Percentiles rank a stretch among this genome's conserved stretches.
Conservation (phyloP, 2,113 vertebrate species). For the Mesitornis unicolor region DNA sequence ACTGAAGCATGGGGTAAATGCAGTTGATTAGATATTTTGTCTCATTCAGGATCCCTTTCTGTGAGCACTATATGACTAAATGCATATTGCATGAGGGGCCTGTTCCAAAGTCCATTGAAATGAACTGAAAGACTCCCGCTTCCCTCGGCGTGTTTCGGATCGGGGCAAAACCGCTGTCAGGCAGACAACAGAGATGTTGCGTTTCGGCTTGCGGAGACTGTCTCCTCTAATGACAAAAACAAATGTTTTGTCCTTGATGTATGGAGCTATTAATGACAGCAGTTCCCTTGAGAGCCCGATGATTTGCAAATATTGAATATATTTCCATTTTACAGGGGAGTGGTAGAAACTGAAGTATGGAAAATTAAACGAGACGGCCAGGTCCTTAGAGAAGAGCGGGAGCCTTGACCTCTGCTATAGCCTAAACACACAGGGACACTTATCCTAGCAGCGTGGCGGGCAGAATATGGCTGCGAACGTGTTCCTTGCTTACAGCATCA, state of each 20-base stretch:
- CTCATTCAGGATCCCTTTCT: constrained; percentile 66
- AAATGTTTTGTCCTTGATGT: constrained; percentile 2
- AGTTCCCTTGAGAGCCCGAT: neutral
- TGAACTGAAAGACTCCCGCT: neutral
- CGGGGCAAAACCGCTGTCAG: neutral
- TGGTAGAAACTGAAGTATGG: neutral
- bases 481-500: accelerated
- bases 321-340: neutral
- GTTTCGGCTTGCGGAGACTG: neutral
- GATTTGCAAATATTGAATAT: constrained; percentile 27
- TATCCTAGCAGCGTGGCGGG: neutral
- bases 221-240: constrained; percentile 35
- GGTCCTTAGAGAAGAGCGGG: neutral
- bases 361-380: neutral
- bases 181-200: neutral
- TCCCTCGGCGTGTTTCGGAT: neutral
- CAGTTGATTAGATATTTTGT: constrained; percentile 68
- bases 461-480: accelerated
- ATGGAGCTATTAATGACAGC: constrained; percentile 12
- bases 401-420: neutral
- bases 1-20: constrained; percentile 60
- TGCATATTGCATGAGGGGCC: constrained; percentile 65
- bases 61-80: constrained; percentile 42
- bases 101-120: constrained; percentile 43
- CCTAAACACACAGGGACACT: neutral